phyloP scores from a whole-genome alignment of 2,797 vertebrate species.

The Galaxias olidus region DNA sequence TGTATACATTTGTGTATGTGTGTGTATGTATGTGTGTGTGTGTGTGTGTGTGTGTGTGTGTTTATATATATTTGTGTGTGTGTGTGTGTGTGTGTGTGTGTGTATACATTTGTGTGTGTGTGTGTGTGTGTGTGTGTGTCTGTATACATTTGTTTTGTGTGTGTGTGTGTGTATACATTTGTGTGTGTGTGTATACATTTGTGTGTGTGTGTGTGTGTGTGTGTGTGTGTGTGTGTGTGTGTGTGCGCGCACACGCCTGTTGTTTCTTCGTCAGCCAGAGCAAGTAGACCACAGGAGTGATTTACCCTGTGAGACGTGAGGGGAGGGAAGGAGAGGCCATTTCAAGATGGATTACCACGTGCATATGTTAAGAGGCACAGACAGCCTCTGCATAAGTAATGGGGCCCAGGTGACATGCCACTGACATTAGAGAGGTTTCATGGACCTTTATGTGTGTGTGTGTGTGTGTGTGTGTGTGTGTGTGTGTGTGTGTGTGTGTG shows the following conservation, averaged over 20 bases:
- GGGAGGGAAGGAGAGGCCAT: slow-evolving; percentile 41
- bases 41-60: slow-evolving; percentile 6
- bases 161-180: too few species aligned
- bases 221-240: too few species aligned
- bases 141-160: too few species aligned
- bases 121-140: background rate
- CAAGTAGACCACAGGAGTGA: too few species aligned
- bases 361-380: slow-evolving; percentile 62
- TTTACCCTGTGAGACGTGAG: slow-evolving; percentile 20
- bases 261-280: background rate
- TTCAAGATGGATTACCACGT: slow-evolving; percentile 62
- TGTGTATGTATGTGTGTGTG: too few species aligned
- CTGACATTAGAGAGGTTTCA: slow-evolving; percentile 63
- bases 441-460: slow-evolving; percentile 41
- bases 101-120: background rate
- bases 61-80: too few species aligned
- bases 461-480: background rate
- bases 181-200: too few species aligned
- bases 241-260: background rate
- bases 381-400: slow-evolving; percentile 69
- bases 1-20: too few species aligned
- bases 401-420: slow-evolving; percentile 65
- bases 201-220: too few species aligned
- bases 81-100: slow-evolving; percentile 3
- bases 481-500: background rate